Evolutionary conservation across 1,140 invertebrate species (phyloP), one percentile per base, ranked within the genome.

Genomic region (Musca vetustissima): DNA sequence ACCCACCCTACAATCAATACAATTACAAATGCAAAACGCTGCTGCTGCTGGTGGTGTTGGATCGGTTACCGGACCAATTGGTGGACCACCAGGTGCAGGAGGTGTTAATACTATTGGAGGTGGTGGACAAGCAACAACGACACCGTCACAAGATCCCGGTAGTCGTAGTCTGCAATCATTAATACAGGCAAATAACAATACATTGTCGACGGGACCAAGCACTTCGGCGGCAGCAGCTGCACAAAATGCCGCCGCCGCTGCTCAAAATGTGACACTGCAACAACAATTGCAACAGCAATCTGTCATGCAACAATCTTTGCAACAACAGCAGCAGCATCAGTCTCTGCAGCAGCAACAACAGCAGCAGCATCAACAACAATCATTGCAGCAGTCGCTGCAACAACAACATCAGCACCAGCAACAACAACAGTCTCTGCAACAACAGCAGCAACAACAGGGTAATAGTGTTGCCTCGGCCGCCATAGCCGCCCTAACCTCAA

Each of bases 11-110:
- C 78, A 80, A 69, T 80, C 75, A 9, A 80, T 82, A 77, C 79
- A 80, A 75, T 80, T 79, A 76, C 79, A 77, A 68, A 73, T 82
- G 73, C 80, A 84, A 73, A 71, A 77, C 72, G 69, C 68, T 69
- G 52, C 66, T 70, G 28, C 28, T 67, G 70, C 32, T 49, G 57
- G 48, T 47, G 47, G 50, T 61, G 69, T 55, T 13, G 53, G 52
- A 15, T 43, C 52, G 11, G 47, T 19, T 28, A 70, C 74, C 48
- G 19, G 17, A 24, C 24, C 15, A 19, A 25, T 22, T 25, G 47
- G 50, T 49, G 53, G 52, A 15, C 21, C 15, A 15, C 21, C 15
- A 13, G n/a, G 43, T 50, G 66, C 61, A 53, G 47, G 47, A 57
- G 22, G 52, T 13, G n/a, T 13, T 9, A 19, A n/a, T 43, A 47